Base-by-base conservation (phyloP, 1,140 invertebrate species). In the Drosophila simulans region DNA sequence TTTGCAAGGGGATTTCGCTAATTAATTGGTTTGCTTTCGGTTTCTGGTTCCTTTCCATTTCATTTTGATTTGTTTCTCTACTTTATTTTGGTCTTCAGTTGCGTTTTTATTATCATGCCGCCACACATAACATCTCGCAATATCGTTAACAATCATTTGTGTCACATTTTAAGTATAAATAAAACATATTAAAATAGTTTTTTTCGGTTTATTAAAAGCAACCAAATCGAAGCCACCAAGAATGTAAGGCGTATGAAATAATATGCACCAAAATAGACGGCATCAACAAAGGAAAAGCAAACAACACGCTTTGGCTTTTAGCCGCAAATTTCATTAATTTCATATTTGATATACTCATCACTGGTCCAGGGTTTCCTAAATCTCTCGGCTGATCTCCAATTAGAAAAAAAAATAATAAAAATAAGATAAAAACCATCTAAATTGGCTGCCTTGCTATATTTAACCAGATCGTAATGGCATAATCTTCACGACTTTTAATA, bases 181-280 rank as follows among this genome's bases (percentile, higher is more conserved):
- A 84, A 73, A 80, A 77, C 84, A 89, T 84, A 84, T 88, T 88
- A 89, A 89, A 88, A 88, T 83, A 88, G 83, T 83, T 88, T 83
- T 83, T 88, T 65, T 56, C 31, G 53, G 70, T 35, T 57, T 62
- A 83, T 60, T 65, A 71, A 80, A 65, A 63, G 22, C 58, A 48
- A 39, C 49, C 27, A 8, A 31, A 31, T 31, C 27, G 27, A 22
- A 27, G 13, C 45, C 8, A 76, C 31, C 43, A 27, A 42, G 48
- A 54, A 62, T 69, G 43, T 43, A 56, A 55, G 51, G 52, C 58
- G 22, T 64, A 86, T 86, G 76, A 88, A 88, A 88, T 88, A 88
- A 88, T 89, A 77, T 73, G 37, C 59, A 76, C 63, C 51, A 77
- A 88, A 83, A 86, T 88, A 88, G 80, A 65, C 62, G 63, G 49